Evolutionary conservation across 2,113 vertebrate species (phyloP).

Genomic region (Clarias gariepinus): DNA sequence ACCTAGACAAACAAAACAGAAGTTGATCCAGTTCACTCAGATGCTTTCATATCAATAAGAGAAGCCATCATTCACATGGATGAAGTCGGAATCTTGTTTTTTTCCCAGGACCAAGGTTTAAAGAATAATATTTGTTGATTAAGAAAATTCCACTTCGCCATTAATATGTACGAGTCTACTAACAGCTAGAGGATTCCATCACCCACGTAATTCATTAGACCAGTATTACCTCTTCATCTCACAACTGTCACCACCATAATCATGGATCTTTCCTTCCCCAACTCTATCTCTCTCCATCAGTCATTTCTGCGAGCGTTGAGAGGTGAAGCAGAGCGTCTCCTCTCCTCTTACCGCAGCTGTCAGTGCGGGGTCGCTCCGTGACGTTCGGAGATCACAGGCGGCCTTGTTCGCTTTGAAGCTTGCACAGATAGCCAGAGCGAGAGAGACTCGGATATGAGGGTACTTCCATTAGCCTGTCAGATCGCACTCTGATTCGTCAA

Average conservation of each 20-base stretch:
- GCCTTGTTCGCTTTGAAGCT: conserved; percentile 55
- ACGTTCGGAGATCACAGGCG: conserved; percentile 55
- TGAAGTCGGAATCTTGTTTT: not conserved
- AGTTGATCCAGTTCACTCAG: not conserved
- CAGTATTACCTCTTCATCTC: not conserved
- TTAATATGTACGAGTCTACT: not conserved
- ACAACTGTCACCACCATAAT: not conserved
- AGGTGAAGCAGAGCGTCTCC: conserved; percentile 40
- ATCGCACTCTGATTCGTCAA: not conserved
- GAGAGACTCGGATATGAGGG: conserved; percentile 30
- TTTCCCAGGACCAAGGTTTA: not conserved
- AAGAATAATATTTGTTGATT: not conserved
- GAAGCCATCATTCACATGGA: not conserved
- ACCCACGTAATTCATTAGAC: not conserved
- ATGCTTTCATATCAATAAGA: not conserved
- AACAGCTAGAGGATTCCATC: not conserved
- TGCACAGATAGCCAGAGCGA: conserved; percentile 32
- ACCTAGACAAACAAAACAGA: not conserved
- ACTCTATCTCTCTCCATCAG: conserved; percentile 40
- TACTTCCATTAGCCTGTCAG: conserved; percentile 52
- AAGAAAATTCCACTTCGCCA: not conserved
- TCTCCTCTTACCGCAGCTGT: conserved; percentile 44
- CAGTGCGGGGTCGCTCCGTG: conserved; percentile 36
- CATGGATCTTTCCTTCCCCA: not conserved
- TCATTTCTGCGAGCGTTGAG: conserved; percentile 44